Conservation (phyloP, 2,888 invertebrate species). For the Papilio elwesi region DNA sequence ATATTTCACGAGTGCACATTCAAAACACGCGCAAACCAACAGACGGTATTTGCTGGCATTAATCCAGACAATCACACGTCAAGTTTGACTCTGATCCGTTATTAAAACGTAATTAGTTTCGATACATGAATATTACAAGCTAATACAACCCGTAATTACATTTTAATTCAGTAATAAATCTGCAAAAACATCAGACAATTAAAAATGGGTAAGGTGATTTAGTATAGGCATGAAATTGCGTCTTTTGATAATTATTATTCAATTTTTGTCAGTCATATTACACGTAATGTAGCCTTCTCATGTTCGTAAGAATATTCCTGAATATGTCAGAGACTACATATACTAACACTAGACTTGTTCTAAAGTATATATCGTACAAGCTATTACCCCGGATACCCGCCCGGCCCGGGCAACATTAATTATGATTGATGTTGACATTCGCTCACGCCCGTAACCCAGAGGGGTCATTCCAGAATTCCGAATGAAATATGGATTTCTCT, state of each 20-base stretch:
- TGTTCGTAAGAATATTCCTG: background rate
- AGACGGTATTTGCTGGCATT: slow-evolving; percentile 1
- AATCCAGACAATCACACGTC: background rate
- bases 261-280: background rate
- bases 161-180: background rate
- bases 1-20: slow-evolving; percentile 23
- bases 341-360: no score
- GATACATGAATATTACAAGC: slow-evolving; percentile 7
- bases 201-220: background rate
- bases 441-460: no score
- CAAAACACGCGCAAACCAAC: slow-evolving; percentile 5
- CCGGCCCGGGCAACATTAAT: no score
- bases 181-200: background rate
- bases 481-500: no score
- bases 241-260: background rate
- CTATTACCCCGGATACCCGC: background rate
- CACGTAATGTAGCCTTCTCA: background rate
- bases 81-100: background rate
- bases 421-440: no score
- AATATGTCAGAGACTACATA: background rate
- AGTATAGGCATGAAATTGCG: background rate
- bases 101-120: slow-evolving; percentile 31
- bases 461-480: no score
- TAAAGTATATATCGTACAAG: no score
- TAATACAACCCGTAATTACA: background rate